Evolutionary conservation across 2,888 invertebrate species (phyloP).

Genomic region (Papilio gigon): DNA sequence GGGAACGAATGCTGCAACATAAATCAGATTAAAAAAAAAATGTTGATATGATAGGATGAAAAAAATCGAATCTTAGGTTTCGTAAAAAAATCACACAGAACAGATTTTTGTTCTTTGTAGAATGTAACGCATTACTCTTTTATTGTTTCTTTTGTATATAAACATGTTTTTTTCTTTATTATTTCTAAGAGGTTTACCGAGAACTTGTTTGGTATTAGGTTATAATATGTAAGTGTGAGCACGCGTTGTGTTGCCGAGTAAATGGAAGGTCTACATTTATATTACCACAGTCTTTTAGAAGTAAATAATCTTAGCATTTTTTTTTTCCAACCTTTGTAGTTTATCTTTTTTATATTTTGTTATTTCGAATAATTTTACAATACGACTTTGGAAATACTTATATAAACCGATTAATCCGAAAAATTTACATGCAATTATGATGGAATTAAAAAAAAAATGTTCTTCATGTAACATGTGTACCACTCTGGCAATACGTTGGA

Average conservation of each 20-base stretch:
- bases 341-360: not conserved
- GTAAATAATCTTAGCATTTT: conserved; percentile 5
- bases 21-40: too few species aligned
- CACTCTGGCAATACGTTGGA: not conserved
- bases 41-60: too few species aligned
- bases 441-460: not conserved
- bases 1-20: too few species aligned
- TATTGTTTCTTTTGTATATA: not conserved
- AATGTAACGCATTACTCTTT: not conserved
- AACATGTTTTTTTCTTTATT: not conserved
- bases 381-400: too few species aligned
- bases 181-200: conserved; percentile 9
- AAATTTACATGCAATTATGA: not conserved
- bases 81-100: too few species aligned
- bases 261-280: conserved; percentile 27
- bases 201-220: conserved; percentile 9
- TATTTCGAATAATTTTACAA: not conserved
- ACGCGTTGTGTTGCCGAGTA: conserved; percentile 6
- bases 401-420: too few species aligned
- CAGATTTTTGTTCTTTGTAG: too few species aligned
- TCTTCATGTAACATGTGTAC: not conserved
- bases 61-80: too few species aligned
- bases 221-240: conserved; percentile 3
- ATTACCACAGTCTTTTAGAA: conserved; percentile 26
- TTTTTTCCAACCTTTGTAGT: not conserved